Conservation (phyloP, 2,113 vertebrate species). For the Oncorhynchus clarkii region DNA sequence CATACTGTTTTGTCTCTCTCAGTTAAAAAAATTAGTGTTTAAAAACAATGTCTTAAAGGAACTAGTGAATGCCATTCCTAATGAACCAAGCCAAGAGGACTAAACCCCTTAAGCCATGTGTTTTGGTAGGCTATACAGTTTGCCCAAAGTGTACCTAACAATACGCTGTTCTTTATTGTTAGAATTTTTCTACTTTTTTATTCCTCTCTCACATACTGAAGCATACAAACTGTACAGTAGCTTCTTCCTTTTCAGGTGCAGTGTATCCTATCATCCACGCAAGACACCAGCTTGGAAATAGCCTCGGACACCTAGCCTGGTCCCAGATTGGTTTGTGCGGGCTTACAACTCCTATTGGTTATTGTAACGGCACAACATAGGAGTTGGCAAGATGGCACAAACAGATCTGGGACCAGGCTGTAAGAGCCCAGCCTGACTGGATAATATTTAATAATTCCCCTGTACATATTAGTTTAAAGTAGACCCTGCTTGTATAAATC, state of each 20-base stretch:
- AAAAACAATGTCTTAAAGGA: conserved; percentile 19
- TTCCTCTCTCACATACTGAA: conserved; percentile 45
- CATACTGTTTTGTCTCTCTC: conserved; percentile 33
- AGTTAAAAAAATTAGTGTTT: conserved; percentile 47
- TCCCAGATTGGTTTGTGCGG: not conserved
- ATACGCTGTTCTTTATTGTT: conserved; percentile 31
- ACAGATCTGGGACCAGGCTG: not conserved
- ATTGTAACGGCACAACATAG: no score
- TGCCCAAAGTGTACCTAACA: conserved; percentile 27
- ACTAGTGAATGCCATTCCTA: conserved; percentile 40
- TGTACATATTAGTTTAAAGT: conserved; percentile 8
- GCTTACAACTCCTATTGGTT: no score
- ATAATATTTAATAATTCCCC: not conserved
- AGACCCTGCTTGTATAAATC: conserved; percentile 20
- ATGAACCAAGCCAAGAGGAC: conserved; percentile 30
- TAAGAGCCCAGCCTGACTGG: not conserved
- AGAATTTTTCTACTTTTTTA: conserved; percentile 72
- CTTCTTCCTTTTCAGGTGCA: conserved; percentile 29
- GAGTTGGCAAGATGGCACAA: no score
- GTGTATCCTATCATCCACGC: not conserved
- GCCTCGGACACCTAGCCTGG: not conserved
- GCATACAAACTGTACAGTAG: conserved; percentile 43
- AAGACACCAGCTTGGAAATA: conserved; percentile 5
- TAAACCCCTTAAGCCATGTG: conserved; percentile 31
- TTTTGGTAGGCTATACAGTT: conserved; percentile 46